phyloP scores from a whole-genome alignment of 2,888 invertebrate species.

The Schrankia costaestrigalis region DNA sequence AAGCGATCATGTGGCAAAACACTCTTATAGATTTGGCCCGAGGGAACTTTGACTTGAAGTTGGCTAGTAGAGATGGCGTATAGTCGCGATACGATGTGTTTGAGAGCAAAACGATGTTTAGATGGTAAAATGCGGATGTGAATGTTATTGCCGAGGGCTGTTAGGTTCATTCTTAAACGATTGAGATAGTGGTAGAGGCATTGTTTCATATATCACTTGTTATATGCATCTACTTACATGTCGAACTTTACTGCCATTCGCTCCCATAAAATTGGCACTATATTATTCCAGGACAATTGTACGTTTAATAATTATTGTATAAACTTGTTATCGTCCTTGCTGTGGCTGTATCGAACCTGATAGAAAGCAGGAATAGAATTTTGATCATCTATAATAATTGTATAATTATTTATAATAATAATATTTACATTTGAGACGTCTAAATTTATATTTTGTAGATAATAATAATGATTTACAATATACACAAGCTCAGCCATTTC shows the following conservation, averaged over 20 bases:
- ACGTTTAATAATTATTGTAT: too few species aligned
- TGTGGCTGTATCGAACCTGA: too few species aligned
- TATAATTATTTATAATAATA: neutral
- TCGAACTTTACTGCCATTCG: too few species aligned
- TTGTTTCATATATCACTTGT: conserved; percentile 20
- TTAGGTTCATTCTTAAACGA: conserved; percentile 29
- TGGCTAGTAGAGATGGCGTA: conserved; percentile 40
- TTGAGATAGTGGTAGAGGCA: conserved; percentile 21
- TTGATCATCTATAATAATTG: neutral
- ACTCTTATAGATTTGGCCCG: conserved; percentile 76
- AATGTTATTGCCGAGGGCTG: conserved; percentile 53
- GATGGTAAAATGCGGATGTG: conserved; percentile 59
- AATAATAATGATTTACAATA: too few species aligned
- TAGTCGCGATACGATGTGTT: conserved; percentile 55
- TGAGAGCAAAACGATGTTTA: conserved; percentile 77
- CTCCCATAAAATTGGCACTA: too few species aligned
- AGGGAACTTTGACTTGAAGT: conserved; percentile 74
- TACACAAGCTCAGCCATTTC: too few species aligned
- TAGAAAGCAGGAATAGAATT: too few species aligned
- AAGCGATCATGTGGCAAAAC: conserved; percentile 79
- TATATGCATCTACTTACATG: too few species aligned
- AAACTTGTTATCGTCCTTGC: too few species aligned
- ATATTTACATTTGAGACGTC: neutral
- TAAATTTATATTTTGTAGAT: too few species aligned
- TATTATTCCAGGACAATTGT: too few species aligned